Evolutionary conservation across 2,797 vertebrate genomes (phyloP).

Genomic region (Hippoglossus hippoglossus): DNA sequence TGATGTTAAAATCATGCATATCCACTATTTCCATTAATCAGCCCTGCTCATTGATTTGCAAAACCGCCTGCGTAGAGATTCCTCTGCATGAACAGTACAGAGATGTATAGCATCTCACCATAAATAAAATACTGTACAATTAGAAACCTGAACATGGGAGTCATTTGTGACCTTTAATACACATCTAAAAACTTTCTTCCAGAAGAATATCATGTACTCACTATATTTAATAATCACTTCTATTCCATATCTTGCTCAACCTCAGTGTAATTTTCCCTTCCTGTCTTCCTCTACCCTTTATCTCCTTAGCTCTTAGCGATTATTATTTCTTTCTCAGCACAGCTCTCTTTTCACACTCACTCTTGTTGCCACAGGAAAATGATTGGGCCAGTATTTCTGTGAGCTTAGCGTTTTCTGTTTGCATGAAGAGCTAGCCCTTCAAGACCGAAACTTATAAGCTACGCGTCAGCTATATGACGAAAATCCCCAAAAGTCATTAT

Average conservation of each 20-base stretch:
- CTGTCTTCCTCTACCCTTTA: constrained; percentile 52
- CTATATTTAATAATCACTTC: constrained; percentile 34
- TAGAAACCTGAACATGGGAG: constrained; percentile 2
- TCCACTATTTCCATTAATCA: background rate
- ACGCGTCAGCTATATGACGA: constrained; percentile 22
- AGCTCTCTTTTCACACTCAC: constrained; percentile 31
- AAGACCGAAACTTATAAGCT: constrained; percentile 4
- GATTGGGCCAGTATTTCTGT: constrained; percentile 41
- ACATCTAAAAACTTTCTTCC: constrained; percentile 40
- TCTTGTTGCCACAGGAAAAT: constrained; percentile 39
- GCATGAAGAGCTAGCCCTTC: constrained; percentile 25
- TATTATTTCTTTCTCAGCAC: constrained; percentile 34
- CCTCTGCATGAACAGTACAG: no score
- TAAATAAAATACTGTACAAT: background rate
- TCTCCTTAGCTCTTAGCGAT: constrained; percentile 50
- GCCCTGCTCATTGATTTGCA: background rate
- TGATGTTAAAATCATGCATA: constrained; percentile 2
- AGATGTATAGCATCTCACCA: no score
- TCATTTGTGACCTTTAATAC: constrained; percentile 27
- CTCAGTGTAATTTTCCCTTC: constrained; percentile 50
- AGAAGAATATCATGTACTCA: constrained; percentile 36
- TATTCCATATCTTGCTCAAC: constrained; percentile 29
- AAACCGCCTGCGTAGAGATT: background rate
- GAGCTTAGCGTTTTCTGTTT: constrained; percentile 47
- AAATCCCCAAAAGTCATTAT: constrained; percentile 27